These are phyloP conservation scores for Eilema sororculum DNA, from an alignment of 2,888 invertebrate species.

Conservation along the genomic window DNA sequence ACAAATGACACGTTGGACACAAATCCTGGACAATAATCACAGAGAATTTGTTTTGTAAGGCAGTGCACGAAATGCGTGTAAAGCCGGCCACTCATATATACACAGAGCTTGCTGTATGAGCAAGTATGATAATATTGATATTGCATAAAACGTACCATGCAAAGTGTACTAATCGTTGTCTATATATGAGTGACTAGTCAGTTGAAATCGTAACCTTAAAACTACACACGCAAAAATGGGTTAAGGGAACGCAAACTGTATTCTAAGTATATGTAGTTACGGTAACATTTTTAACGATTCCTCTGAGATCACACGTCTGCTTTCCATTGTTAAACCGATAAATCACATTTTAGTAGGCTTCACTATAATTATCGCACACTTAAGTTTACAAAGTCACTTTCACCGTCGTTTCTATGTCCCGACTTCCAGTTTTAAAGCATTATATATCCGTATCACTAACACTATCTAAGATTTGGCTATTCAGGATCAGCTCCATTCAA, in stretches of 20 bases:
- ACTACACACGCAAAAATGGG: constrained; percentile 60
- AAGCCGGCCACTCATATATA: constrained; percentile 23
- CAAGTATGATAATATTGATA: constrained; percentile 7
- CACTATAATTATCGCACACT: constrained; percentile 63
- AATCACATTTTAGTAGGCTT: constrained; percentile 79
- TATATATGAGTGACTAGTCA: constrained; percentile 21
- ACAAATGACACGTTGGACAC: constrained; percentile 47
- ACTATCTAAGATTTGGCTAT: constrained; percentile 69
- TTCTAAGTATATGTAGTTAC: constrained; percentile 53
- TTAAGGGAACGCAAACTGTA: constrained; percentile 54
- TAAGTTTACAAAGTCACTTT: constrained; percentile 58
- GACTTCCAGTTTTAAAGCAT: constrained; percentile 53
- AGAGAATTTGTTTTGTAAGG: constrained; percentile 62
- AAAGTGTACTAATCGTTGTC: constrained; percentile 12
- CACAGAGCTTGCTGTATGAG: background rate
- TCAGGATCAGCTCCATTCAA: constrained; percentile 59
- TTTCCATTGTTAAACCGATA: constrained; percentile 65
- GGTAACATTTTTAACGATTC: constrained; percentile 64
- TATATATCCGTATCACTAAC: constrained; percentile 58
- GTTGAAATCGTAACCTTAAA: constrained; percentile 52
- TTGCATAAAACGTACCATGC: background rate
- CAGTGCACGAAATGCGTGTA: constrained; percentile 72
- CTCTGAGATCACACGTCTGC: constrained; percentile 78
- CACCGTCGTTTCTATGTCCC: constrained; percentile 39
- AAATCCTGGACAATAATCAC: constrained; percentile 55